Conservation (phyloP, 1,140 invertebrate genomes). For the Oedothorax gibbosus region DNA sequence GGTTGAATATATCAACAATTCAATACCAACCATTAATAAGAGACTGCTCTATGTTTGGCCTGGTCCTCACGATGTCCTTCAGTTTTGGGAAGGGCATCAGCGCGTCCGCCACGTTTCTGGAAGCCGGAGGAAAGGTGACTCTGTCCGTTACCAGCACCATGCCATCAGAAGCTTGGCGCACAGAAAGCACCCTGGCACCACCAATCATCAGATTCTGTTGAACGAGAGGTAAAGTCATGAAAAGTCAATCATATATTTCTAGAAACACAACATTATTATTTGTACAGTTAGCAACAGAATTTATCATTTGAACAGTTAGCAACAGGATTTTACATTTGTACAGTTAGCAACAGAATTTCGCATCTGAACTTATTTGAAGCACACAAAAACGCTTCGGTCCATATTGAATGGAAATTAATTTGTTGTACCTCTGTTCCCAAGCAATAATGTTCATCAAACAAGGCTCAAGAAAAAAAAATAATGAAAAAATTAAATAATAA, state of each 20-base stretch:
- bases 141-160: slow-evolving; percentile 40
- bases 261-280: background rate
- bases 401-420: background rate
- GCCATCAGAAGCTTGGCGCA: slow-evolving; percentile 15
- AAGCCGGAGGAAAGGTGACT: slow-evolving; percentile 15
- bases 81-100: slow-evolving; percentile 6
- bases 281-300: background rate
- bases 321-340: background rate
- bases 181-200: slow-evolving; percentile 29
- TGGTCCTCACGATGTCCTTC: background rate
- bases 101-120: slow-evolving; percentile 9
- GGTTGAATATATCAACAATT: too few relatives aligned
- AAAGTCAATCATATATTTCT: background rate
- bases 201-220: slow-evolving; percentile 36
- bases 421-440: background rate
- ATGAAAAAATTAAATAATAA: too few relatives aligned
- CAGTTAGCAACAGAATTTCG: background rate
- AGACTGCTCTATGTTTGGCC: background rate
- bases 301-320: background rate
- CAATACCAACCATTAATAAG: background rate
- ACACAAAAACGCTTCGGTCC: background rate
- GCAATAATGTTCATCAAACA: background rate
- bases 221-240: background rate
- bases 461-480: too few relatives aligned
- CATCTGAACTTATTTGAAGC: background rate